Conservation (phyloP, 2,888 invertebrate species). For the Coenonympha glycerion region DNA sequence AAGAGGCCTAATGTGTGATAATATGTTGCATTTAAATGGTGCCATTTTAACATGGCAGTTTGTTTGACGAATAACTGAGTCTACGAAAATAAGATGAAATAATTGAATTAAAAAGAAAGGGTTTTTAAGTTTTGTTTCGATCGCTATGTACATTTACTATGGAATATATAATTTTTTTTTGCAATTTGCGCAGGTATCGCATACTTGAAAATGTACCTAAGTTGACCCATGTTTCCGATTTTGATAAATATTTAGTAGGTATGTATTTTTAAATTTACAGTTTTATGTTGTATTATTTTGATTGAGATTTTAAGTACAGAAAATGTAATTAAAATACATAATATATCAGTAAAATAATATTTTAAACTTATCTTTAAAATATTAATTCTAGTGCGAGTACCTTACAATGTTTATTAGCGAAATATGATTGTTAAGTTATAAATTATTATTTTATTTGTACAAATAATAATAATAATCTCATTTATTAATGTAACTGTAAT, state of each 20-base stretch:
- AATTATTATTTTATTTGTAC: conserved; percentile 18
- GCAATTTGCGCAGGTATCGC: background rate
- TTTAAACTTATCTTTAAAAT: conserved; percentile 6
- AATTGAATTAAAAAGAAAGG: background rate
- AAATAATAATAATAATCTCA: conserved; percentile 19
- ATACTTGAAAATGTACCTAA: background rate
- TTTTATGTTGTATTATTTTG: too few relatives aligned
- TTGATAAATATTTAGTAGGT: too few relatives aligned
- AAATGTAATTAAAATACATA: conserved; percentile 1
- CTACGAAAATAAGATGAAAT: background rate
- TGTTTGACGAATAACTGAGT: conserved; percentile 8
- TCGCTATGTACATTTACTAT: background rate
- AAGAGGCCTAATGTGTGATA: too few relatives aligned
- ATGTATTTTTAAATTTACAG: too few relatives aligned
- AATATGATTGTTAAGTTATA: conserved; percentile 11
- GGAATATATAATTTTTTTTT: background rate
- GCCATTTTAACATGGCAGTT: conserved; percentile 52
- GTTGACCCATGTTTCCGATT: conserved; percentile 4
- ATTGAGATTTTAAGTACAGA: conserved; percentile 14
- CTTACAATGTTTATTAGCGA: conserved; percentile 4
- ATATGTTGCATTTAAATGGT: conserved; percentile 70
- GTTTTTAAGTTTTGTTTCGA: background rate
- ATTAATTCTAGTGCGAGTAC: too few relatives aligned
- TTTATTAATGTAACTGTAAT: background rate
- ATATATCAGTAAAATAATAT: background rate